Base-by-base conservation (phyloP, 2,797 vertebrate genomes). In the Cynodonichthys magdalenae region DNA sequence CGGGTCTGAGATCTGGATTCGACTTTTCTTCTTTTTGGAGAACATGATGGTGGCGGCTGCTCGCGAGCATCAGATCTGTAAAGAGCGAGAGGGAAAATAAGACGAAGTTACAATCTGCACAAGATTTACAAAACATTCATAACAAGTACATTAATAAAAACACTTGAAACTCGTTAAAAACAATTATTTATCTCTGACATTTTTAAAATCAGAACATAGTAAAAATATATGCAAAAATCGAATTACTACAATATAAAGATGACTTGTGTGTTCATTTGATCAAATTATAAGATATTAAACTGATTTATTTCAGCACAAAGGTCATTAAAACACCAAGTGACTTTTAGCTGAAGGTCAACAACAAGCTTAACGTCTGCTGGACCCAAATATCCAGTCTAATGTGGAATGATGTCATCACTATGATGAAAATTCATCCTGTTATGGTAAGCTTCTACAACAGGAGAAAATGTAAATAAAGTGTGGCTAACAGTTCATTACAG, bases 1-100 rank as follows among this genome's bases (percentile, higher is more conserved):
- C 0, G 97, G 97, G 0, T 95, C 96, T 0, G 97, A 99, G 87
- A 99, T 99, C 91, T 97, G 96, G 12, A 98, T 86, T 1, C 96
- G 94, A 69, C 95, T 95, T 84, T 99, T 98, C 91, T 96, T 98
- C 87, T 95, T 95, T 82, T 97, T 98, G 79, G 91, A 92, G 83
- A 99, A 99, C 97, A 99, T 99, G 92, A 74, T 61, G 36, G 84
- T 66, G 63, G 71, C 56, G 80, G 87, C 68, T 20, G 69, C 77
- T 59, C 82, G 52, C 59, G 28, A 87, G 79, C 92, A 93, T 90
- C 79, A 90, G 89, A 92, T 81, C 94, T 95, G 87, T n/a, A 45
- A 8, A 31, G 42, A 31, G 60, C 11, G 36, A 14, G 36, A 14
- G 36, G 48, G 28, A 19, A n/a, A 19, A n/a, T n/a, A 45, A 62